phyloP scores from a whole-genome alignment of 2,113 vertebrate genomes.

The Gambusia holbrooki region DNA sequence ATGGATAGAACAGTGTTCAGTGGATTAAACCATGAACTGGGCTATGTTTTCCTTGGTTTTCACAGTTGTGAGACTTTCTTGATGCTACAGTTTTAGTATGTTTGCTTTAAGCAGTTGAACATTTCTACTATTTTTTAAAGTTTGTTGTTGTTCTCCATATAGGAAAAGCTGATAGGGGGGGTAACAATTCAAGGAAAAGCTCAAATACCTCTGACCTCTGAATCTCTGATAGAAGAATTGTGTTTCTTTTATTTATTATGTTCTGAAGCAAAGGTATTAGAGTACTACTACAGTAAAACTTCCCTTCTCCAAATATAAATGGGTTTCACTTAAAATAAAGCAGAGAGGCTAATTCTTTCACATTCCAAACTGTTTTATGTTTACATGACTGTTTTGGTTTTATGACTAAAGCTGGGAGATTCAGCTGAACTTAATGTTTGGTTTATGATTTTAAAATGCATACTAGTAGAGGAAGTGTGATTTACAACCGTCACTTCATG shows the following conservation, averaged over 20 bases:
- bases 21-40: neutral
- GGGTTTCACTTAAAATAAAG: neutral
- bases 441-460: conserved; percentile 4
- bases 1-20: neutral
- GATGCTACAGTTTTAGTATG: neutral
- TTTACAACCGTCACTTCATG: conserved; percentile 38
- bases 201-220: neutral
- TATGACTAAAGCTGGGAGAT: neutral
- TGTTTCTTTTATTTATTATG: neutral
- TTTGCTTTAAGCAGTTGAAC: neutral
- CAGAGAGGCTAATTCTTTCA: conserved; percentile 10
- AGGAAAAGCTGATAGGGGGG: neutral
- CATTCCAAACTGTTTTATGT: neutral
- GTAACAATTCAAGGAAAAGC: neutral
- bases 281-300: neutral
- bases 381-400: neutral
- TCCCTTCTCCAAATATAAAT: neutral
- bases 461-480: conserved; percentile 33
- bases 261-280: neutral
- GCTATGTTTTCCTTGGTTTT: neutral
- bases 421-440: neutral
- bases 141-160: neutral
- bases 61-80: neutral
- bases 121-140: neutral
- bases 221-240: neutral